phyloP scores from a whole-genome alignment of 2,797 vertebrate genomes.

The Squalus acanthias region DNA sequence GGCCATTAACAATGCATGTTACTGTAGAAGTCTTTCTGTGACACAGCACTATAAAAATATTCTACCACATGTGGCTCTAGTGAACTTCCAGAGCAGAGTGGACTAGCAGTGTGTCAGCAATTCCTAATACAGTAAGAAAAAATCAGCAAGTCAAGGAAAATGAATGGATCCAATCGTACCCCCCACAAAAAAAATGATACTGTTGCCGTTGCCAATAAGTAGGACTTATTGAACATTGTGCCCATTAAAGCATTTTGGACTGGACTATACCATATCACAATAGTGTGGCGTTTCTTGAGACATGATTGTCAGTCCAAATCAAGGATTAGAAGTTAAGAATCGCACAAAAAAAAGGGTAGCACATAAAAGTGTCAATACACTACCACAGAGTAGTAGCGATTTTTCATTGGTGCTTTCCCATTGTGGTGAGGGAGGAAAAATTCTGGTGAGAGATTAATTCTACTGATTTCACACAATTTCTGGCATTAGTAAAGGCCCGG shows the following conservation, averaged over 20 bases:
- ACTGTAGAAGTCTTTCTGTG: neutral
- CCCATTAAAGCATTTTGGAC: neutral
- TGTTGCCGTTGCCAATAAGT: neutral
- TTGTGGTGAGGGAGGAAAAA: neutral
- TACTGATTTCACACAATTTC: neutral
- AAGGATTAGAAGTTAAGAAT: neutral
- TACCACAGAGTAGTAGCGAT: neutral
- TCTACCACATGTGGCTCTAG: neutral
- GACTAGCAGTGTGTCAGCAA: neutral
- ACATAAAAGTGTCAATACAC: neutral
- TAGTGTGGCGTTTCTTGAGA: neutral
- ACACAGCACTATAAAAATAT: neutral
- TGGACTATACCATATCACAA: neutral
- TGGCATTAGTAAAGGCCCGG: slow-evolving; percentile 7
- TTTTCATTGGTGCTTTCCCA: neutral
- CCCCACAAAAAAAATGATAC: neutral
- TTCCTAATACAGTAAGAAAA: neutral
- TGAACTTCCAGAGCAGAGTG: neutral
- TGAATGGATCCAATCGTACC: neutral
- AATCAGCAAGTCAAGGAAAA: neutral
- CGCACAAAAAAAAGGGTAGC: neutral
- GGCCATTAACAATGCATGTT: neutral
- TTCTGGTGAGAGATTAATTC: neutral
- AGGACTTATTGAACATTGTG: slow-evolving; percentile 4
- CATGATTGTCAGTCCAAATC: neutral